Evolutionary conservation across 2,888 invertebrate species (phyloP), one percentile per base, ranked within the genome.

Genomic region (Papilio demoleus): DNA sequence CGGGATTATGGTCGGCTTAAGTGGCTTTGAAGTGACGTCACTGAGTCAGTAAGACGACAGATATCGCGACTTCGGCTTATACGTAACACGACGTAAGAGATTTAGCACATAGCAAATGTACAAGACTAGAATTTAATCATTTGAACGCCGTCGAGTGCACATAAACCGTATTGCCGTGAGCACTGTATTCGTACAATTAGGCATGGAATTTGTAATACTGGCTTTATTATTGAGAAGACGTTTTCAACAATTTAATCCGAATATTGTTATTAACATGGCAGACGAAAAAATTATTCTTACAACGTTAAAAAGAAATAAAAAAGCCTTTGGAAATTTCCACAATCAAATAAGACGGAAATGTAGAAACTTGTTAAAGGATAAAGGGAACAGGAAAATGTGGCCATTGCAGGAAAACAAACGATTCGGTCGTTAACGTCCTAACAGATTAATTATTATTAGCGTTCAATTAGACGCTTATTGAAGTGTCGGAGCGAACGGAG

Each of bases 381-480:
- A 22, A 45, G 40, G 68, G 62, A 69, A 65, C 70, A 72, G 71
- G 73, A 72, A 76, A 79, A 75, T 72, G 74, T 73, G 72, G 71
- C 76, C 73, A 75, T 78, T 75, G 76, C 72, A 71, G 65, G 71
- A n/a, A 74, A 76, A 74, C 80, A 76, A 75, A 79, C 79, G 81
- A 79, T 82, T 79, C 79, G 71, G 77, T 75, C 78, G 79, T 82
- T 78, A 79, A 77, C 81, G 78, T 75, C 78, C 82, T 81, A 79
- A 79, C 79, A 79, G 86, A 86, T 86, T 86, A 84, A 84, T 88
- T 86, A 83, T 86, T 87, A 87, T 87, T 81, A 81, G 82, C 81
- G 83, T 84, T 87, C 87, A 88, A 89, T 90, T 87, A 88, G 80
- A 72, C 79, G 79, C 81, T 84, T 81, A 86, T 82, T 82, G 81